Conservation (phyloP, 2,888 invertebrate genomes). For the Hirudinaria manillensis region DNA sequence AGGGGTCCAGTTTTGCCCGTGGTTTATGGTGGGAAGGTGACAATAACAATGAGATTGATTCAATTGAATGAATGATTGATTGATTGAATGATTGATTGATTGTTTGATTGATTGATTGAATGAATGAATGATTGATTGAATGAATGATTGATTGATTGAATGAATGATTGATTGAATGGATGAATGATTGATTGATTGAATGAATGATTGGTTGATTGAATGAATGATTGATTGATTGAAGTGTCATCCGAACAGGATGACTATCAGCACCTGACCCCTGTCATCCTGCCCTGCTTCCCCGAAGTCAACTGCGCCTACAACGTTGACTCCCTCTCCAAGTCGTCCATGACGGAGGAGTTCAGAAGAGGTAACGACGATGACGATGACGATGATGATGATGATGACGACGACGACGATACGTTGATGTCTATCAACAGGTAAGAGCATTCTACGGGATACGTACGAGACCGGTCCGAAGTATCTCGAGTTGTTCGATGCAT, state of each 20-base stretch:
- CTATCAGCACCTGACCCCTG: not conserved
- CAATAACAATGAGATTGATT: too few species aligned
- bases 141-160: too few species aligned
- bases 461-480: not conserved
- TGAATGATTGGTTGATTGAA: too few species aligned
- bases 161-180: too few species aligned
- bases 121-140: too few species aligned
- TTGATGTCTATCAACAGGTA: not conserved
- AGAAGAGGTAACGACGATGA: constrained; percentile 6
- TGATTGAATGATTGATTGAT: too few species aligned
- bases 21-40: too few species aligned
- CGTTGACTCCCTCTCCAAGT: not conserved
- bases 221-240: not conserved
- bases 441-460: too few species aligned
- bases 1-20: too few species aligned
- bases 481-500: not conserved
- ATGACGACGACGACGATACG: constrained; percentile 18
- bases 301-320: constrained; percentile 18
- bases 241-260: not conserved
- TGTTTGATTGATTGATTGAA: too few species aligned
- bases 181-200: too few species aligned
- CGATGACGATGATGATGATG: constrained; percentile 29
- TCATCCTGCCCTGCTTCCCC: constrained; percentile 7
- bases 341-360: not conserved
- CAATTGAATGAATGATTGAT: too few species aligned